Evolutionary conservation across 2,888 invertebrate genomes (phyloP), one percentile per base, ranked within the genome.

Genomic region (Eupithecia pulchellata): DNA sequence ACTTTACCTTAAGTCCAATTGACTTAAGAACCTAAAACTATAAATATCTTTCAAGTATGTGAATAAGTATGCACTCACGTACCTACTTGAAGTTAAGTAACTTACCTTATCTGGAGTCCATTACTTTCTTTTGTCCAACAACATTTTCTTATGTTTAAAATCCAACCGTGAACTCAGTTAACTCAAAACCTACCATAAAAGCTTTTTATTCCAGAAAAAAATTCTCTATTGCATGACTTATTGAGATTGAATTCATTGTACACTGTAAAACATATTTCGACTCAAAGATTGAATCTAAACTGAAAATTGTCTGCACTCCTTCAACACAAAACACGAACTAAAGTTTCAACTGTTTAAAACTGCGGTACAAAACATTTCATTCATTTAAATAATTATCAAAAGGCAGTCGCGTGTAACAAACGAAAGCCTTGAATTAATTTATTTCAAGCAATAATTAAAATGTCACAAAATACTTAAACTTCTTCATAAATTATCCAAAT

Each of bases 311-410:
- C 61, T 34, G 36, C 68, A 70, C 77, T 67, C 66, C 47, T 69
- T 68, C 42, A 75, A 72, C 52, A 70, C 75, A 39, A 66, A 47
- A 39, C 71, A 68, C 62, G 58, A 69, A 78, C 76, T 78, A 74
- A 78, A 27, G 72, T 70, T 61, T 32, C 60, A 71, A 66, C 60
- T 65, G 39, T 66, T 68, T 71, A 57, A 71, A 39, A 68, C 68
- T 68, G 70, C 69, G 65, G 64, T 74, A 70, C 63, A 64, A 57
- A 73, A 70, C 67, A 68, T 36, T 58, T 72, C 39, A 76, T 58
- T 72, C 39, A 76, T 76, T 78, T 78, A 61, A 78, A 78, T 76
- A 74, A 78, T 78, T 78, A 78, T 76, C 75, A 78, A 64, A 75
- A 66, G 55, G 71, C 72, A 76, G 72, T 76, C 76, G 76, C 78